Conservation (phyloP, 2,888 invertebrate genomes). For the Drosophila birchii region DNA sequence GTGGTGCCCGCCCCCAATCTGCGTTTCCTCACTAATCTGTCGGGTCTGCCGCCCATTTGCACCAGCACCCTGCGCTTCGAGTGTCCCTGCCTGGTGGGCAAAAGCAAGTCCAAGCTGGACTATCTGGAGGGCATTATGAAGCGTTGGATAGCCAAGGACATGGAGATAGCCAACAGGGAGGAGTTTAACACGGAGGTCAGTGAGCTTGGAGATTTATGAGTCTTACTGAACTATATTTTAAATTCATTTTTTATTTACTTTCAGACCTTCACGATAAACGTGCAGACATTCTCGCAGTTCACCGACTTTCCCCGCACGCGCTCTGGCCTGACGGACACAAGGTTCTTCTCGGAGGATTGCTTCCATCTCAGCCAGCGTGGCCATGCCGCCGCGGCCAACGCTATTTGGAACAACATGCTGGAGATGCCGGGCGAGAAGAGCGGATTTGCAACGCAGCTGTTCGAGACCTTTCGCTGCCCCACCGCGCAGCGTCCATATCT, state of each 20-base stretch:
- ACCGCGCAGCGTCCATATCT: slow-evolving; percentile 79
- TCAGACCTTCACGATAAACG: slow-evolving; percentile 87
- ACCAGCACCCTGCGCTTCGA: slow-evolving; percentile 84
- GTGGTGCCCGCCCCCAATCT: slow-evolving; percentile 86
- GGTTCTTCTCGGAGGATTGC: slow-evolving; percentile 87
- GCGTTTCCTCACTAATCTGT: slow-evolving; percentile 83
- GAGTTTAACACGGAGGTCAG: slow-evolving; percentile 83
- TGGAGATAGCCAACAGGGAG: slow-evolving; percentile 85
- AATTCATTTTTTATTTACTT: not conserved
- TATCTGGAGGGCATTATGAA: slow-evolving; percentile 85
- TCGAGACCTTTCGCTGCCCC: slow-evolving; percentile 81
- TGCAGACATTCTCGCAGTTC: slow-evolving; percentile 85
- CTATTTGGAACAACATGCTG: slow-evolving; percentile 88
- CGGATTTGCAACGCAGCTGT: slow-evolving; percentile 64
- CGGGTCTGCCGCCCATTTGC: slow-evolving; percentile 84
- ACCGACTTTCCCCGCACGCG: slow-evolving; percentile 83
- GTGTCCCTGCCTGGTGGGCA: slow-evolving; percentile 87
- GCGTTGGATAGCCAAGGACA: slow-evolving; percentile 86
- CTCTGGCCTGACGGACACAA: slow-evolving; percentile 85
- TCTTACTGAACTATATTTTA: not conserved
- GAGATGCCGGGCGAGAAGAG: slow-evolving; percentile 86
- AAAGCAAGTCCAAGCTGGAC: slow-evolving; percentile 73
- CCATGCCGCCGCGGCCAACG: slow-evolving; percentile 86
- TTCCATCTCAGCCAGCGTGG: slow-evolving; percentile 88
- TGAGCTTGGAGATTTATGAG: not conserved